Evolutionary conservation across 64 coral and sea anemone species (phyloP).

Genomic region (Pocillopora verrucosa): DNA sequence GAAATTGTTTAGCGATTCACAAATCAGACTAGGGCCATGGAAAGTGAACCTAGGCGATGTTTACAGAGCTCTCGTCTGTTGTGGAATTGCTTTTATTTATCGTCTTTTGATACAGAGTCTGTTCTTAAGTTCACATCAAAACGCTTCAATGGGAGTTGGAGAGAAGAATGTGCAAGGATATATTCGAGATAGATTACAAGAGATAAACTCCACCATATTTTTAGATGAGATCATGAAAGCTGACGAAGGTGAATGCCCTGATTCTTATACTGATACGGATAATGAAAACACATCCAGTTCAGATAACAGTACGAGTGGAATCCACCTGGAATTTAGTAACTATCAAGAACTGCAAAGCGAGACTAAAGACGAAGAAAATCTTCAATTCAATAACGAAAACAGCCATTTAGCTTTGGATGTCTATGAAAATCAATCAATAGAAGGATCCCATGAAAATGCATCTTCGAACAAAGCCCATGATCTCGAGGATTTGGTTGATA

Average conservation of each 20-base stretch:
- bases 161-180: constrained; percentile 45
- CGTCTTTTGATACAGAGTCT: constrained; percentile 46
- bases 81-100: constrained; percentile 36
- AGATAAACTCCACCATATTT: constrained; percentile 45
- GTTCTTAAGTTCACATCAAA: constrained; percentile 32
- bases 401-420: neutral
- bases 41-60: constrained; percentile 46
- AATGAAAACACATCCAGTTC: neutral
- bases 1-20: neutral
- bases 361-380: neutral
- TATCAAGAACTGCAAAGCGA: neutral
- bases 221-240: constrained; percentile 3
- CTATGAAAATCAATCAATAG: neutral
- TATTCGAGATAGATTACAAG: constrained; percentile 33
- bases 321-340: constrained; percentile 6
- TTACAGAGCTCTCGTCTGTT: constrained; percentile 33
- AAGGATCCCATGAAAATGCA: neutral
- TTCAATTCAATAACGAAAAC: neutral
- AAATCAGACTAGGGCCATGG: constrained; percentile 23
- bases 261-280: neutral
- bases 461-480: neutral
- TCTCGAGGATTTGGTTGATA: neutral
- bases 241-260: neutral
- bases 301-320: neutral
- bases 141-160: neutral